A percentile compares a stretch with the other conserved stretches of the same genome.
Evolutionary conservation across 2,888 invertebrate species (phyloP).

Genomic region (Chaetogeoica ovagalla): DNA sequence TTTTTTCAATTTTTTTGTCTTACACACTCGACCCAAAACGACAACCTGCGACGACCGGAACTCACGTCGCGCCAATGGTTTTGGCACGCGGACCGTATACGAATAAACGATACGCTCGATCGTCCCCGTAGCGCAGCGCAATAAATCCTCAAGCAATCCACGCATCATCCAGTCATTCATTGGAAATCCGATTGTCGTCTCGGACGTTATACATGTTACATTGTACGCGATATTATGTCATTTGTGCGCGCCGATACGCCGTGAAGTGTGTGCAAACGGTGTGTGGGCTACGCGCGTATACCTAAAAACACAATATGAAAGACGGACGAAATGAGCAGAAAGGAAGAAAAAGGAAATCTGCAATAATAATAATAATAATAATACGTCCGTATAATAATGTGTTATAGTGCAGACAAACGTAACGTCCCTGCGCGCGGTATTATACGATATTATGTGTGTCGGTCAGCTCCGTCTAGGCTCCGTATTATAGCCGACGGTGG

Average conservation of each 20-base stretch:
- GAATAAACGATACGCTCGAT: too few species aligned
- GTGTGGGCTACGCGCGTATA: too few species aligned
- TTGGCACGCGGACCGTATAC: background rate
- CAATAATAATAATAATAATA: too few species aligned
- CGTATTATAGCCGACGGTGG: background rate
- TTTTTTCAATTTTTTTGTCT: slow-evolving; percentile 33
- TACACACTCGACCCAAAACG: background rate
- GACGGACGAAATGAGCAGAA: background rate
- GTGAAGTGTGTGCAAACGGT: too few species aligned
- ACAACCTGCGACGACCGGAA: slow-evolving; percentile 13
- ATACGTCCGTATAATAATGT: background rate
- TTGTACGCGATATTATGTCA: background rate
- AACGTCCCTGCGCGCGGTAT: slow-evolving; percentile 28
- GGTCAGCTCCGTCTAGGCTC: background rate
- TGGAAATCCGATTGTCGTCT: slow-evolving; percentile 5
- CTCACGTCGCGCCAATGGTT: slow-evolving; percentile 31
- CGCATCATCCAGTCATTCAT: slow-evolving; percentile 7
- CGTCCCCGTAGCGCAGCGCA: too few species aligned
- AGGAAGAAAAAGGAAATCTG: background rate
- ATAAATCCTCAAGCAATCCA: too few species aligned
- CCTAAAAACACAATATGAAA: background rate
- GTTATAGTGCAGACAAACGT: background rate
- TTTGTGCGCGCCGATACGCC: background rate
- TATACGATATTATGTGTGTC: too few species aligned
- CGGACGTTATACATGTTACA: background rate